Base-by-base conservation (phyloP, 64 coral and sea anemone genomes). In the Catalaphyllia jardinei region DNA sequence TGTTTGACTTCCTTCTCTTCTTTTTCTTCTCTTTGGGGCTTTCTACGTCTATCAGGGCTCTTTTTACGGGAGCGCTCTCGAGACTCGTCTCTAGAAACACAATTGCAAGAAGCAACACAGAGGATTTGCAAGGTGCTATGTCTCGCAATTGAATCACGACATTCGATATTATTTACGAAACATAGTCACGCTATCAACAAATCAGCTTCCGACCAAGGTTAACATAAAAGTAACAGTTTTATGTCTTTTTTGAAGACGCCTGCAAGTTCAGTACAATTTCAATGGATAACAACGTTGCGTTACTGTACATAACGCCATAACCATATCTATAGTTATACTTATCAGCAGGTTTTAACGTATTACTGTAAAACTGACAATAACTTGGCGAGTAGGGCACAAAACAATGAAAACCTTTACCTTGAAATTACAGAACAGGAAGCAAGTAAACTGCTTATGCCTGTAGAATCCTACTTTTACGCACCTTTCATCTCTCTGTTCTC, bases 1-100 rank as follows among this genome's bases (percentile, higher is more conserved):
- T 10, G 79, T 17, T 83, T 83, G 14, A 60, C 12, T 31, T 63
- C 59, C 33, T 63, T 83, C 18, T 83, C 79, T 82, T 82, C 79
- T 38, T 82, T 82, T 3, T 64, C 79, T 83, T 83, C 22, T 20
- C 20, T 83, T 83, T 19, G 16, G 5, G 59, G 64, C 60, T 64
- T 83, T 35, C 60, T 38, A 22, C 29, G 46, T 83, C 31, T 65
- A 2, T 83, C 79, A 4, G 31, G 60, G 60, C 79, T 83, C 29
- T 61, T 42, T 30, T 61, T 83, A 35, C 28, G 29, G 18, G 60
- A 83, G 22, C 59, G 31, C 2, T 63, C 61, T 35, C 33, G 57
- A 1, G 59, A 33, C 24, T 83, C 79, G 64, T 83, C 79, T 4
- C 79, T 83, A 18, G 18, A 33, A 78, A 80, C 29, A 62, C n/a